Conservation (phyloP, 2,113 vertebrate genomes). For the Coturnix japonica region DNA sequence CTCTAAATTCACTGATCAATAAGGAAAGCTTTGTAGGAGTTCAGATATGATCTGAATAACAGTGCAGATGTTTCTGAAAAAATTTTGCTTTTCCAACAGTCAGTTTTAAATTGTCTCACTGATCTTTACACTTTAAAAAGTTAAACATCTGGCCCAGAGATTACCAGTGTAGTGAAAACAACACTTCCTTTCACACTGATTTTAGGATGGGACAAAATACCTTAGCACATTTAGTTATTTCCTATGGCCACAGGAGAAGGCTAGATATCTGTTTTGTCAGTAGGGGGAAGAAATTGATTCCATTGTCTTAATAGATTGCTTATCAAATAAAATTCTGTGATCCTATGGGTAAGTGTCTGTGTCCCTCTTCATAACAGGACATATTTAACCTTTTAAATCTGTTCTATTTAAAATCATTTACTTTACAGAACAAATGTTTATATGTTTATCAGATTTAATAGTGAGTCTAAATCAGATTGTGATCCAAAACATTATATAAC, state of each 20-base stretch:
- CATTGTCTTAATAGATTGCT: background rate
- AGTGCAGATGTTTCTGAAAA: constrained; percentile 17
- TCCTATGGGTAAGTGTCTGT: background rate
- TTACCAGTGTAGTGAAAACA: background rate
- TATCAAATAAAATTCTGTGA: background rate
- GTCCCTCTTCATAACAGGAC: background rate
- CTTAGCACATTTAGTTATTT: background rate
- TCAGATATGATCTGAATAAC: background rate
- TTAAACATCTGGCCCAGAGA: background rate
- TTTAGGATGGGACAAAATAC: background rate
- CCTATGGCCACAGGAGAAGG: background rate
- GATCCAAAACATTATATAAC: background rate
- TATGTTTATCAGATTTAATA: background rate
- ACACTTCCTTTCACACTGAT: background rate
- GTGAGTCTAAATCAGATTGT: background rate
- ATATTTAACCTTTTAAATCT: background rate
- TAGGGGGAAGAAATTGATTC: background rate
- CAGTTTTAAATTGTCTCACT: background rate
- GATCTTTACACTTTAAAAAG: background rate
- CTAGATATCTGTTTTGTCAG: background rate
- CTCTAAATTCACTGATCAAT: constrained; percentile 18
- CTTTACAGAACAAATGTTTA: background rate
- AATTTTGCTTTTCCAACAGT: background rate
- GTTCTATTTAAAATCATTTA: background rate
- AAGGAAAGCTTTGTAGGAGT: constrained; percentile 20